These are phyloP conservation scores for Maccullochella peelii DNA, from an alignment of 2,113 vertebrate species.

Conservation along the genomic window DNA sequence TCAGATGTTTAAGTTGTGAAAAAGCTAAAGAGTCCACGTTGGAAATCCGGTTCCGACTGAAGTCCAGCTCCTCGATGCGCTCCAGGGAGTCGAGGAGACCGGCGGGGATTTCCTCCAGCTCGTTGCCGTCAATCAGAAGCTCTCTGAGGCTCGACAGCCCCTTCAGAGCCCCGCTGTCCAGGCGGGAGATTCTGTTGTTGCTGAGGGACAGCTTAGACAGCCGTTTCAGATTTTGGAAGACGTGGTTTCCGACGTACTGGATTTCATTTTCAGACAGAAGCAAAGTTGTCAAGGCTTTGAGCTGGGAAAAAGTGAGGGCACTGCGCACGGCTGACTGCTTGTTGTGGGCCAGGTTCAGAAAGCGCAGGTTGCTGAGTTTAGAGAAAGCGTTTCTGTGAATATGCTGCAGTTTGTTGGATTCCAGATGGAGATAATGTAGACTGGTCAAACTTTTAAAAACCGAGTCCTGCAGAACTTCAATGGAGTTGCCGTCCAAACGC, in stretches of 20 bases:
- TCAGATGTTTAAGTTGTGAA: slow-evolving; percentile 81
- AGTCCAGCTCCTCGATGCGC: slow-evolving; percentile 89
- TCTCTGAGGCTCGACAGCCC: slow-evolving; percentile 89
- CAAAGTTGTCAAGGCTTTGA: slow-evolving; percentile 88
- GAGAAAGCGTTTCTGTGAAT: slow-evolving; percentile 90
- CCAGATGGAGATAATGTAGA: slow-evolving; percentile 92
- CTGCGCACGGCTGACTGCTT: slow-evolving; percentile 88
- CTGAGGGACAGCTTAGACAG: slow-evolving; percentile 90
- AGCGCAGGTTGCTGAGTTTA: slow-evolving; percentile 89
- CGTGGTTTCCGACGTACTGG: slow-evolving; percentile 84
- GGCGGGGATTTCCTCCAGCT: slow-evolving; percentile 86
- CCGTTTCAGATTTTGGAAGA: slow-evolving; percentile 90
- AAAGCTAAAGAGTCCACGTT: slow-evolving; percentile 86
- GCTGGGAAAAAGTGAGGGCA: slow-evolving; percentile 85
- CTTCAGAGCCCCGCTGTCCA: slow-evolving; percentile 86
- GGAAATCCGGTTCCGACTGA: slow-evolving; percentile 89
- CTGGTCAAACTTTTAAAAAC: slow-evolving; percentile 88
- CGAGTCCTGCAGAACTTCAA: slow-evolving; percentile 88
- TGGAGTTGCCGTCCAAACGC: slow-evolving; percentile 90
- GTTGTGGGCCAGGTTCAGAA: slow-evolving; percentile 93
- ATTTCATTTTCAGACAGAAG: slow-evolving; percentile 92
- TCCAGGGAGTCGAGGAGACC: slow-evolving; percentile 89
- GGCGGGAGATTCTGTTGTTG: slow-evolving; percentile 87
- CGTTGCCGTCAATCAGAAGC: slow-evolving; percentile 90
- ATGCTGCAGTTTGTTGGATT: slow-evolving; percentile 91